Evolutionary conservation across 1,140 invertebrate species (phyloP).

Genomic region (Teleogryllus occipitalis): DNA sequence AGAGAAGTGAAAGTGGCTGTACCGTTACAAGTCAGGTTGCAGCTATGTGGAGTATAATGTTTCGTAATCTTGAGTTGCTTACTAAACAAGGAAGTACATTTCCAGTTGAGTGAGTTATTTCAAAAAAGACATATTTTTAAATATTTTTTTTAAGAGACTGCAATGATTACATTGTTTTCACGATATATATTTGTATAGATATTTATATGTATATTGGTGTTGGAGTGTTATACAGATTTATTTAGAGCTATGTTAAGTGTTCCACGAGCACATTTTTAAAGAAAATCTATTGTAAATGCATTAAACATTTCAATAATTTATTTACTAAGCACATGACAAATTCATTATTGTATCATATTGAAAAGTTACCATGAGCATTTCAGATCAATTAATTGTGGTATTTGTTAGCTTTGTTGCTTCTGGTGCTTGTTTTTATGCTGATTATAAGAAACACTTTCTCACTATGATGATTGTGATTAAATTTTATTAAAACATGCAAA

Average conservation of each 20-base stretch:
- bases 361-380: too few relatives aligned
- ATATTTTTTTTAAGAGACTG: background rate
- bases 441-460: too few relatives aligned
- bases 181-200: background rate
- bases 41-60: background rate
- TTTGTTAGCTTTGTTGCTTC: too few relatives aligned
- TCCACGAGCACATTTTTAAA: background rate
- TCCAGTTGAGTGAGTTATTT: background rate
- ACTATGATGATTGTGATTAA: too few relatives aligned
- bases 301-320: too few relatives aligned
- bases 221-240: background rate
- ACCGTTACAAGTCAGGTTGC: background rate
- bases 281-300: too few relatives aligned
- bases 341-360: too few relatives aligned
- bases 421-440: too few relatives aligned
- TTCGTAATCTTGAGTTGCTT: background rate
- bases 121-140: background rate
- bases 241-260: background rate
- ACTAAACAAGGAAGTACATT: background rate
- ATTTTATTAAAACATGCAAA: too few relatives aligned
- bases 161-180: background rate
- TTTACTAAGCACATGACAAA: too few relatives aligned
- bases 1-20: conserved; percentile 15
- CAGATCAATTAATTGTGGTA: too few relatives aligned
- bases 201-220: background rate